Percentiles rank a stretch among this genome's conserved stretches.
phyloP scores from a whole-genome alignment of 2,797 vertebrate genomes.

The Notolepis coatsorum region DNA sequence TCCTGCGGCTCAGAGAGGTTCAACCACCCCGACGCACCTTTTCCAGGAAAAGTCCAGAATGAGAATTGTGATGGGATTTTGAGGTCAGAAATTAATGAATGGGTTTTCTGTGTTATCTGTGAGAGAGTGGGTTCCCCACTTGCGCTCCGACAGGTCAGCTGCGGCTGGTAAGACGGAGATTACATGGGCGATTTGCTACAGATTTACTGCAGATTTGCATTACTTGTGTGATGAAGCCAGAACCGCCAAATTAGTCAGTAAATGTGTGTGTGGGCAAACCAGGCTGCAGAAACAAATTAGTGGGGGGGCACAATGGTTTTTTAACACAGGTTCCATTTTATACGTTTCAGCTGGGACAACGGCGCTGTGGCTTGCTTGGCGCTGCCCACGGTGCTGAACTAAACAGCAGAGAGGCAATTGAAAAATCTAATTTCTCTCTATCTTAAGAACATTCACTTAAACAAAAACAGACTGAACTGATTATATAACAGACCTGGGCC shows the following conservation, averaged over 20 bases:
- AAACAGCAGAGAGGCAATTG: too few relatives aligned
- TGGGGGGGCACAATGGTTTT: not conserved
- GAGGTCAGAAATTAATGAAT: slow-evolving; percentile 40
- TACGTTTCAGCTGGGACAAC: too few relatives aligned
- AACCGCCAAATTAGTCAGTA: not conserved
- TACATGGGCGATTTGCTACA: slow-evolving; percentile 64
- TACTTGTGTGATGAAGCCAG: not conserved
- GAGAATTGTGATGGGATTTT: slow-evolving; percentile 38
- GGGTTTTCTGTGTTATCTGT: slow-evolving; percentile 66
- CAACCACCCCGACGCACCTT: not conserved
- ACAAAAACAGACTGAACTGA: too few relatives aligned
- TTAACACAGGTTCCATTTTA: too few relatives aligned
- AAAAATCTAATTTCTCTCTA: too few relatives aligned
- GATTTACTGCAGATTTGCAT: slow-evolving; percentile 66
- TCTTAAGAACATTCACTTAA: too few relatives aligned
- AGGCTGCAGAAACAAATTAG: too few relatives aligned
- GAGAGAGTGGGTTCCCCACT: slow-evolving; percentile 33
- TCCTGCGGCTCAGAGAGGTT: too few relatives aligned
- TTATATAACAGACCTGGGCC: too few relatives aligned
- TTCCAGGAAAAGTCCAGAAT: slow-evolving; percentile 22
- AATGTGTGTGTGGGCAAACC: not conserved
- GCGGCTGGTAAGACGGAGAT: slow-evolving; percentile 75
- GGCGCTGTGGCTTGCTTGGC: too few relatives aligned
- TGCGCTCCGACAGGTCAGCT: slow-evolving; percentile 41
- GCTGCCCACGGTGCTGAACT: too few relatives aligned